A percentile compares a stretch with the other conserved stretches of the same genome.
Conservation (phyloP, 2,888 invertebrate genomes). For the Hirtodrosophila trivittata region DNA sequence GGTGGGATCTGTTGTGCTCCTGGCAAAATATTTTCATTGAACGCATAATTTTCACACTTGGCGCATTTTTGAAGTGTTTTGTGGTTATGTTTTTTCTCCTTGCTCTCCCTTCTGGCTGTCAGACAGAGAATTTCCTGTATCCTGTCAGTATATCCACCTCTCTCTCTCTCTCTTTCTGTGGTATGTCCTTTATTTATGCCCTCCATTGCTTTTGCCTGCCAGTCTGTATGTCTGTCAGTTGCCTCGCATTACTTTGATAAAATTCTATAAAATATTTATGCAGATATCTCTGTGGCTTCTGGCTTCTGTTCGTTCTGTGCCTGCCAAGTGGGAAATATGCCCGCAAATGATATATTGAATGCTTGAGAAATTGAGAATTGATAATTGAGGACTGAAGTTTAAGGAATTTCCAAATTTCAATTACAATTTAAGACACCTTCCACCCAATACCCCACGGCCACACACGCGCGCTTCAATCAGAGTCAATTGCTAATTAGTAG, state of each 20-base stretch:
- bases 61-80: constrained; percentile 29
- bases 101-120: too few species aligned
- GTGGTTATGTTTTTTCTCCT: neutral
- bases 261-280: constrained; percentile 53
- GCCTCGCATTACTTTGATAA: constrained; percentile 31
- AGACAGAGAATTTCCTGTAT: too few species aligned
- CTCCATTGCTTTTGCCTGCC: constrained; percentile 21
- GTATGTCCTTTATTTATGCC: constrained; percentile 36
- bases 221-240: neutral
- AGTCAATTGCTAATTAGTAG: constrained; percentile 32
- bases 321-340: constrained; percentile 14
- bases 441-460: neutral
- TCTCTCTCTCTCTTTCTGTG: constrained; percentile 1
- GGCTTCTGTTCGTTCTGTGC: neutral
- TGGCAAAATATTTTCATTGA: constrained; percentile 68
- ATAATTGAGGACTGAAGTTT: neutral
- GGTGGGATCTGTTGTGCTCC: too few species aligned
- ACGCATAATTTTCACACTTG: constrained; percentile 70
- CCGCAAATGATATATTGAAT: constrained; percentile 10
- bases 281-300: constrained; percentile 20
- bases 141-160: too few species aligned
- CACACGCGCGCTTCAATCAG: constrained; percentile 21
- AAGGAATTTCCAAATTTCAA: neutral
- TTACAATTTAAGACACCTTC: neutral
- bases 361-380: neutral